Percentiles rank a stretch among this genome's conserved stretches.
Evolutionary conservation across 35 echinoderm and acorn worm genomes (phyloP).

Genomic region (Apostichopus parvimensis): DNA sequence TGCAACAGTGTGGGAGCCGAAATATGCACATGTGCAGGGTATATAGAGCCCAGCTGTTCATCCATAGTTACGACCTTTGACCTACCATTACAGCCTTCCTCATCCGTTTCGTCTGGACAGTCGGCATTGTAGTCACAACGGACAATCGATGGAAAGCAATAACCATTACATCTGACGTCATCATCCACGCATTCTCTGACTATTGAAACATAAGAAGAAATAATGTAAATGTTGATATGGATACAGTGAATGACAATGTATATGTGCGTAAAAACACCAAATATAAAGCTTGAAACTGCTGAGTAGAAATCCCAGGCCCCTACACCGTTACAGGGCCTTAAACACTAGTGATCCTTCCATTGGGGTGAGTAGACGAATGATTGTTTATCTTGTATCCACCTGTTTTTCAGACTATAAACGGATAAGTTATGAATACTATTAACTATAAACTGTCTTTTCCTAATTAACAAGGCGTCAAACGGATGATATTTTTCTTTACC

Average conservation of each 20-base stretch:
- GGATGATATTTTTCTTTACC: background rate
- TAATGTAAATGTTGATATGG: background rate
- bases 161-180: background rate
- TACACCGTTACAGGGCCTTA: background rate
- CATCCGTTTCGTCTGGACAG: constrained; percentile 16
- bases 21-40: too few relatives aligned
- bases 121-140: background rate
- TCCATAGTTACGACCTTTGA: background rate
- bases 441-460: too few relatives aligned
- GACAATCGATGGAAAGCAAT: background rate
- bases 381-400: too few relatives aligned
- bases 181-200: background rate
- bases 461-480: too few relatives aligned
- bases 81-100: constrained; percentile 30
- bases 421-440: too few relatives aligned
- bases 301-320: background rate
- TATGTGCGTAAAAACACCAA: background rate
- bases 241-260: background rate
- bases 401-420: too few relatives aligned
- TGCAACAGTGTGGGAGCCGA: too few relatives aligned
- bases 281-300: background rate
- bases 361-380: too few relatives aligned
- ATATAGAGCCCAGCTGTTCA: too few relatives aligned
- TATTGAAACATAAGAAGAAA: background rate
- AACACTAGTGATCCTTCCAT: background rate